These are phyloP conservation scores for Macrostomum cliftonense DNA, from an alignment of 2,888 invertebrate species.

Conservation along the genomic window DNA sequence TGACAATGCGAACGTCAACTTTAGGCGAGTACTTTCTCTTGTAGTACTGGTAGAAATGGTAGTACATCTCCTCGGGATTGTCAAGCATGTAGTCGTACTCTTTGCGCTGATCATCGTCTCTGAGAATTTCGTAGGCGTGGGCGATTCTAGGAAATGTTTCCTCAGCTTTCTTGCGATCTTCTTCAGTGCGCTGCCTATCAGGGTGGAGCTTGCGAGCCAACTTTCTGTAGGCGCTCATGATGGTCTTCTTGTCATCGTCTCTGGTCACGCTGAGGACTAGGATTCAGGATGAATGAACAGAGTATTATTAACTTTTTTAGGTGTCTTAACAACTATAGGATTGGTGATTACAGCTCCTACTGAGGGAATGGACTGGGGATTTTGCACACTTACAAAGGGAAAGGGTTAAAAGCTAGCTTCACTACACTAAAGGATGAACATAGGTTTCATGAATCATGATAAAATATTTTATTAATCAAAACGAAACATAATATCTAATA, in stretches of 20 bases:
- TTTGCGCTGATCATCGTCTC: slow-evolving; percentile 66
- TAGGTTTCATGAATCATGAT: too few relatives aligned
- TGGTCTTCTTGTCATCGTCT: slow-evolving; percentile 45
- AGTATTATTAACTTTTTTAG: too few relatives aligned
- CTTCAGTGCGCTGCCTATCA: slow-evolving; percentile 52
- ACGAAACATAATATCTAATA: too few relatives aligned
- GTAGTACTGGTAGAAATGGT: slow-evolving; percentile 76
- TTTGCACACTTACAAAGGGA: too few relatives aligned
- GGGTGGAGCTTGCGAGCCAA: slow-evolving; percentile 69
- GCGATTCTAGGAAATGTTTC: slow-evolving; percentile 31
- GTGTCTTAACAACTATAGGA: too few relatives aligned
- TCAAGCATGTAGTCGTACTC: slow-evolving; percentile 90
- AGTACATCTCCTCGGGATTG: slow-evolving; percentile 71
- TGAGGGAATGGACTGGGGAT: too few relatives aligned
- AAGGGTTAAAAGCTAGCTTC: too few relatives aligned
- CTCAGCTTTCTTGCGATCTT: slow-evolving; percentile 26
- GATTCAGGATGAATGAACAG: too few relatives aligned
- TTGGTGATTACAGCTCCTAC: too few relatives aligned
- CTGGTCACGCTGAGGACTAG: slow-evolving; percentile 54
- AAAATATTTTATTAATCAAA: too few relatives aligned
- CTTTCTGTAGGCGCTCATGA: slow-evolving; percentile 49
- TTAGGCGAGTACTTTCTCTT: slow-evolving; percentile 65
- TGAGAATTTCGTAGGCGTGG: slow-evolving; percentile 47
- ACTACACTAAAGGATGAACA: too few relatives aligned
- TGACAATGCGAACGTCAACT: slow-evolving; percentile 69